Percentiles rank a stretch among this genome's conserved stretches.
These are phyloP conservation scores for Omphaloscelis lunosa DNA, from an alignment of 2,888 invertebrate species.

Conservation along the genomic window DNA sequence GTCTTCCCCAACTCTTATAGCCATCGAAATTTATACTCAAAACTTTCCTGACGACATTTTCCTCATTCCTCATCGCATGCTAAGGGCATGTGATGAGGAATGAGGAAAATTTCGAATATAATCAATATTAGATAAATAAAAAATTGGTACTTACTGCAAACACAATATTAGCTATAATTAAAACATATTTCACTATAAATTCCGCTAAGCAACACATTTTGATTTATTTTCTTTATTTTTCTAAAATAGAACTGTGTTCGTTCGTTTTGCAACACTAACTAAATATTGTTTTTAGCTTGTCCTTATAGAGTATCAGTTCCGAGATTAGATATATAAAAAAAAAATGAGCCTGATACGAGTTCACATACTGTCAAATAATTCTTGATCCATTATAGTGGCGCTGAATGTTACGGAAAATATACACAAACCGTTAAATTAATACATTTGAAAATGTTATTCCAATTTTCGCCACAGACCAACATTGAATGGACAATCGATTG, in stretches of 20 bases:
- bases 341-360: neutral
- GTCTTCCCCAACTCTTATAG: too few species aligned
- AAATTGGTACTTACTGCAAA: conserved; percentile 76
- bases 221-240: neutral
- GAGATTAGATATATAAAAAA: conserved; percentile 36
- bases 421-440: neutral
- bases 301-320: neutral
- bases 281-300: conserved; percentile 4
- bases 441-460: conserved; percentile 6
- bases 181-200: conserved; percentile 78
- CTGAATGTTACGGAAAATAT: neutral
- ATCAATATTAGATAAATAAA: too few species aligned
- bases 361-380: neutral
- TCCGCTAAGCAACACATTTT: conserved; percentile 77
- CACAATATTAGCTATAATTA: conserved; percentile 76
- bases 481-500: neutral
- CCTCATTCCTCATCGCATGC: neutral
- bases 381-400: conserved; percentile 9
- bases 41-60: neutral
- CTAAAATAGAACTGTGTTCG: neutral
- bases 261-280: conserved; percentile 19
- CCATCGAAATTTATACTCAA: neutral
- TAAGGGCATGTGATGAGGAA: too few species aligned
- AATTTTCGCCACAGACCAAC: conserved; percentile 9
- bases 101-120: too few species aligned